Evolutionary conservation across 1,140 invertebrate genomes (phyloP).

Genomic region (Magallana gigas): DNA sequence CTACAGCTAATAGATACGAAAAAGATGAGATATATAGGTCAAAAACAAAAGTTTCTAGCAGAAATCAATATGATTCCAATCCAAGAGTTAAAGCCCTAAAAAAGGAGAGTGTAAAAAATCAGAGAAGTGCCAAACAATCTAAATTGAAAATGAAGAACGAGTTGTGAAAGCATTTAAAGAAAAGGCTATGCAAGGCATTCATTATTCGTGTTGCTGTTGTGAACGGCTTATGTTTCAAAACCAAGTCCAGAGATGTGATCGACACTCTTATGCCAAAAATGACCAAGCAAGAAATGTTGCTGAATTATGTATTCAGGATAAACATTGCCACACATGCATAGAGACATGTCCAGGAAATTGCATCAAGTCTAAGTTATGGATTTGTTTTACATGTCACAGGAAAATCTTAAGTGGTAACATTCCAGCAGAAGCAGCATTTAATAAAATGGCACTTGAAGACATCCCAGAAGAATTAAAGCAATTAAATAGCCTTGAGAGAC

Average conservation of each 20-base stretch:
- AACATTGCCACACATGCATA: conserved; percentile 20
- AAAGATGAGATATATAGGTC: background rate
- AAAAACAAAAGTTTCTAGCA: background rate
- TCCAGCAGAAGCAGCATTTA: conserved; percentile 27
- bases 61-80: background rate
- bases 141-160: background rate
- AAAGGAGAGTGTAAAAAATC: background rate
- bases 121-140: background rate
- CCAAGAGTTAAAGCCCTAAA: background rate
- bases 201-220: conserved; percentile 17
- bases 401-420: background rate
- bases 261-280: conserved; percentile 16
- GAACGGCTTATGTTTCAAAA: conserved; percentile 30
- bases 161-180: background rate
- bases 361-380: conserved; percentile 1
- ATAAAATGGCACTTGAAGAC: conserved; percentile 30
- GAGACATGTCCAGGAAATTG: background rate
- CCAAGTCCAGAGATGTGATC: conserved; percentile 9
- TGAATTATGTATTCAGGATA: conserved; percentile 6
- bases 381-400: conserved; percentile 41
- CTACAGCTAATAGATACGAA: background rate
- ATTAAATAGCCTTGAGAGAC: conserved; percentile 41
- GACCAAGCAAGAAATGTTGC: background rate
- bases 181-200: background rate
- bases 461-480: conserved; percentile 21